Conservation (phyloP, 2,797 vertebrate genomes). For the Dicrostonyx torquatus region DNA sequence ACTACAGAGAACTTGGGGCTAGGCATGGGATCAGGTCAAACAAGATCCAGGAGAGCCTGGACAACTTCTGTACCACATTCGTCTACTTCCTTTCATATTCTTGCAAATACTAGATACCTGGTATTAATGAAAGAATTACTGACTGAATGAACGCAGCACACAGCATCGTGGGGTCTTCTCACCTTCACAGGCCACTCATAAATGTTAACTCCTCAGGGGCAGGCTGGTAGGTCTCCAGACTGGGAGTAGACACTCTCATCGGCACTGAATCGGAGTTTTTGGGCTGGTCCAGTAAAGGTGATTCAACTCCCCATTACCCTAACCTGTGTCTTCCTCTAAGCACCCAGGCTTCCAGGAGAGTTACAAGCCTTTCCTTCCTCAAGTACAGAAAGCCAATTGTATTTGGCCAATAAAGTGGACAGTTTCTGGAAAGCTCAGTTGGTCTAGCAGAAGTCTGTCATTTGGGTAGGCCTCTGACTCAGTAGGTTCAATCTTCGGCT, state of each 20-base stretch:
- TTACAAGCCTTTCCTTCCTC: not conserved
- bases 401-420: not conserved
- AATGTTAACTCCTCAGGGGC: not conserved
- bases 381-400: not conserved
- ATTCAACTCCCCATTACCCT: not conserved
- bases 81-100: not conserved
- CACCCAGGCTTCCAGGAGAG: not conserved
- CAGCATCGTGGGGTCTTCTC: no score
- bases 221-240: not conserved
- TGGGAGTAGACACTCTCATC: not conserved
- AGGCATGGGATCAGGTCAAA: not conserved
- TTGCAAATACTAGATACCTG: not conserved
- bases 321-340: not conserved
- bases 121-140: not conserved
- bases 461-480: not conserved
- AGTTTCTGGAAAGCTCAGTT: not conserved
- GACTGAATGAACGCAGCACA: not conserved
- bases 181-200: not conserved
- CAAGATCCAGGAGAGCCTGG: not conserved
- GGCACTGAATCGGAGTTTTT: not conserved
- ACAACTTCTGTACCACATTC: not conserved
- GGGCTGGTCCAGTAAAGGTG: rapidly evolving
- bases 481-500: not conserved
- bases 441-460: not conserved
- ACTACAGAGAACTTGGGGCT: not conserved